Base-by-base conservation (phyloP, 2,888 invertebrate species). In the Drosophila borborema region DNA sequence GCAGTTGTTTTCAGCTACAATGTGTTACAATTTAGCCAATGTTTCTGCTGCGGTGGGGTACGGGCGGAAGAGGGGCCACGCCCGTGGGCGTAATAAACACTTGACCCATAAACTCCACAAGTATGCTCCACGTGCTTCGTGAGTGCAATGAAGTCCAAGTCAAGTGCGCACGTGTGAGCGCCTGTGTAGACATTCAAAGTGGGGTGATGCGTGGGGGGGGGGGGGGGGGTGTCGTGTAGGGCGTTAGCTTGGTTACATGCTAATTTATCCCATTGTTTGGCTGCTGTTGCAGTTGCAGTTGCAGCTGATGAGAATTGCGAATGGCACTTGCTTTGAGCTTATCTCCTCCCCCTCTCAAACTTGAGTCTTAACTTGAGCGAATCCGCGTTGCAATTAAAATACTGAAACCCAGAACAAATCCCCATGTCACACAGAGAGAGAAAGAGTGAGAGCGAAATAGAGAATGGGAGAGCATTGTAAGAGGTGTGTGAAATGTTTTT, bases 81-180 rank as follows among this genome's bases (percentile, higher is more conserved):
- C 86, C 86, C 72, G 71, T 62, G 77, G 89, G 90, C 86, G 82
- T 86, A 90, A 86, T 89, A 84, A 89, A 74, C 90, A 89, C 90
- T 86, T 86, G 90, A 86, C 86, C 86, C 81, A 89, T 86, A 90
- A 90, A 83, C 81, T 81, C 56, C 68, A 82, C 79, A 81, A 89
- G 89, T 89, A 69, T 72, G 79, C 82, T 77, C 71, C 82, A 77
- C 81, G 69, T 71, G 66, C 75, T 84, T 67, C 75, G 68, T 72
- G 72, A 90, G 89, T 78, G 89, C 86, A 85, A 88, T 85, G 85
- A 85, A 85, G 85, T 90, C 89, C 86, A 88, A 88, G 89, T 90
- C 72, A 90, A 90, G 85, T 86, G 77, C 73, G 71, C 74, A 85
- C 84, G 90, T 86, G 86, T 74, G 64, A 70, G 70, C 38, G 66